Conservation (phyloP, 2,113 vertebrate genomes). For the Gorsachius goisagi region DNA sequence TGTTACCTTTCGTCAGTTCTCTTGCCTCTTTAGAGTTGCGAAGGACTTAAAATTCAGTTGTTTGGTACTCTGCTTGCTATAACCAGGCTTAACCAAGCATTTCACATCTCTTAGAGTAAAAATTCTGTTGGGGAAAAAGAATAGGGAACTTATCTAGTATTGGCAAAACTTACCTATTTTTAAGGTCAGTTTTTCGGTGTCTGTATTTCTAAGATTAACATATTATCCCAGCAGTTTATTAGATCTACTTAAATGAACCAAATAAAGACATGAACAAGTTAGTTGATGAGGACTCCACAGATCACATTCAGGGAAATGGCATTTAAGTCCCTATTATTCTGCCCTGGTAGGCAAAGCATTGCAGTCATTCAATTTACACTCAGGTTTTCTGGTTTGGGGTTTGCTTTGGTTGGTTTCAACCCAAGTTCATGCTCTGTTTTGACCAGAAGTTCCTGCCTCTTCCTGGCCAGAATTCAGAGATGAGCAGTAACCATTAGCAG, state of each 20-base stretch:
- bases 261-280: not conserved
- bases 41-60: not conserved
- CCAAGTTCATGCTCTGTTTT: not conserved
- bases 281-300: not conserved
- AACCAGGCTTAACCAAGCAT: not conserved
- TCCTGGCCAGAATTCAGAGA: not conserved
- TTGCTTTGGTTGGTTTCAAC: not conserved
- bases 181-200: not conserved
- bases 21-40: not conserved
- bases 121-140: not conserved
- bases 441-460: not conserved
- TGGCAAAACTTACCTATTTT: not conserved
- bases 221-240: not conserved
- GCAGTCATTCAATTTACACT: not conserved
- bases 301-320: not conserved
- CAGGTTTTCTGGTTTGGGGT: not conserved
- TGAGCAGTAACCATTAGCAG: not conserved
- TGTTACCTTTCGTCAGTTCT: not conserved
- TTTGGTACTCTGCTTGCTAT: not conserved
- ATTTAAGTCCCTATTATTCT: not conserved
- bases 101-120: not conserved
- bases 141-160: not conserved
- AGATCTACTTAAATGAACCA: not conserved
- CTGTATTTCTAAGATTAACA: not conserved
- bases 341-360: not conserved